Base-by-base conservation (phyloP, 1,140 invertebrate genomes). In the Diprion similis region DNA sequence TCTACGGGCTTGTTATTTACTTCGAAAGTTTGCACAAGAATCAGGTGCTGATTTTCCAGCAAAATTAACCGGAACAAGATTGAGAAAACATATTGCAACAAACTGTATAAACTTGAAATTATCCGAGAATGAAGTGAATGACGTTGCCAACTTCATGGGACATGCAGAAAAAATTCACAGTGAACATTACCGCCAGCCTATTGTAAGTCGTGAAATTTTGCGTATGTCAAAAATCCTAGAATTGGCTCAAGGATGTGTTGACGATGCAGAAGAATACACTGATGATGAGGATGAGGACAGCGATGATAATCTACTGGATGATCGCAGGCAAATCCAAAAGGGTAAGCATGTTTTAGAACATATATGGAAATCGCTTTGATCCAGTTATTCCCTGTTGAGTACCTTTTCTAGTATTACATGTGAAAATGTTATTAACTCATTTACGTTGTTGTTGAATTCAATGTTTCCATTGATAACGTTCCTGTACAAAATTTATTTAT, bases 11-110 rank as follows among this genome's bases (percentile, higher is more conserved):
- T 59, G 51, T 59, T 13, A 11, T n/a, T 13, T 59, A 59, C 51
- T 59, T 1, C n/a, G 11, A 59, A 59, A 59, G 51, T 59, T 59
- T 74, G 48, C 67, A 15, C 67, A 64, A 66, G 51, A 64, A 19
- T 76, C 70, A 71, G 71, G 74, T 46, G 46, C 66, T 37, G 48
- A 17, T 24, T 66, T 76, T 46, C 73, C 77, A 48, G 9, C 13
- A 15, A 67, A 46, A 59, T 48, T 78, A 45, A 76, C 74, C 8
- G 73, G 73, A 18, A 81, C 80, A 0, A 68, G 46, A 19, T 65
- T 80, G 4, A 7, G 78, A 51, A 80, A 81, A 71, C 73, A 81
- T 64, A 71, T 79, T 67, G 80, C 78, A 4, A 82, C 78, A 15
- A 76, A 73, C 17, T 78, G 72, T 18, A 68, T 73, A 11, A 65